Conservation (phyloP, 2,888 invertebrate species). For the Caenorhabditis virilis region DNA sequence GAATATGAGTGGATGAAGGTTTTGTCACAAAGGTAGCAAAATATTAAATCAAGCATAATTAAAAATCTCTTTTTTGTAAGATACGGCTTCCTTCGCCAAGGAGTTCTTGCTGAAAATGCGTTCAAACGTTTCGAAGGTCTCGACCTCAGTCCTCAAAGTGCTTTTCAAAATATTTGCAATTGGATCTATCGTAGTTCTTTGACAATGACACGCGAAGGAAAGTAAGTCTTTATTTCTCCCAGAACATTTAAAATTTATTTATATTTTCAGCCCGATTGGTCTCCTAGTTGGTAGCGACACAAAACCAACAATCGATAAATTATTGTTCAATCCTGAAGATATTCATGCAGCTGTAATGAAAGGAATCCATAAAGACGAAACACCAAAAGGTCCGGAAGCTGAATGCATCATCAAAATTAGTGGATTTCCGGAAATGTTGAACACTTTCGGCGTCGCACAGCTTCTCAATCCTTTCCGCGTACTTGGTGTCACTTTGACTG, state of each 20-base stretch:
- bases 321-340: constrained; percentile 37
- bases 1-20: constrained; percentile 63
- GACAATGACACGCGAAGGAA: constrained; percentile 19
- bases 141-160: constrained; percentile 2
- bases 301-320: constrained; percentile 28
- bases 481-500: constrained; percentile 24
- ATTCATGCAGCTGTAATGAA: constrained; percentile 40
- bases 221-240: constrained; percentile 7
- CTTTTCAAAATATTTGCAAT: constrained; percentile 22
- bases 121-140: constrained; percentile 43
- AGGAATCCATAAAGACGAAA: constrained; percentile 37
- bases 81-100: constrained; percentile 60
- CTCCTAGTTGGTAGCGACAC: constrained; percentile 17
- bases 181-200: constrained; percentile 32
- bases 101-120: constrained; percentile 60
- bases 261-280: constrained; percentile 21
- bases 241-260: neutral
- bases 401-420: constrained; percentile 19
- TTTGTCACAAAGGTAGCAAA: constrained; percentile 17
- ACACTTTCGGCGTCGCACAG: constrained; percentile 49
- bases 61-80: neutral
- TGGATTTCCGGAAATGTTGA: constrained; percentile 41
- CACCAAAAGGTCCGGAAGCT: constrained; percentile 12
- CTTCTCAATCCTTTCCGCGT: constrained; percentile 34
- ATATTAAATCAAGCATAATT: constrained; percentile 9